These are phyloP conservation scores for Pristionchus japonicus DNA, from an alignment of 2,888 invertebrate genomes.

Conservation along the genomic window DNA sequence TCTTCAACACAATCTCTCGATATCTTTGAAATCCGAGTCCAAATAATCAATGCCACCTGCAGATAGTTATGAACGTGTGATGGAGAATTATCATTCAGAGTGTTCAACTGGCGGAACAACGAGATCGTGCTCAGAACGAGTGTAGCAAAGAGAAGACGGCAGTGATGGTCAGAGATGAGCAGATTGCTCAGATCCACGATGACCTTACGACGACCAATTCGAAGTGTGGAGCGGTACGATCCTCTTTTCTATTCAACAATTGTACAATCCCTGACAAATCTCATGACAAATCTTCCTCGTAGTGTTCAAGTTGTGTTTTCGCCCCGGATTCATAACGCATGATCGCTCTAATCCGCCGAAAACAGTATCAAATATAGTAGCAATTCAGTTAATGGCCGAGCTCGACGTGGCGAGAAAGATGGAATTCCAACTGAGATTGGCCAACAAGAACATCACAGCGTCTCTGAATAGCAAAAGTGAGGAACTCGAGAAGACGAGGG, in stretches of 20 bases:
- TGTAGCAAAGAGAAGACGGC: constrained; percentile 48
- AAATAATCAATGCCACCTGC: too few species aligned
- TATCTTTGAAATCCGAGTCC: too few species aligned
- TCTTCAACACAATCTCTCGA: too few species aligned
- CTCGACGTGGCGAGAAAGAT: not conserved
- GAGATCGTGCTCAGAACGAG: constrained; percentile 52
- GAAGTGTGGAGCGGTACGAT: constrained; percentile 26
- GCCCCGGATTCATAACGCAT: too few species aligned
- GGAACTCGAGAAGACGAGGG: constrained; percentile 10
- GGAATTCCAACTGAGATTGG: not conserved
- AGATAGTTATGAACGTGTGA: too few species aligned
- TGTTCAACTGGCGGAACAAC: constrained; percentile 55
- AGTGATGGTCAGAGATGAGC: not conserved
- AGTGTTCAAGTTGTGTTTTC: too few species aligned
- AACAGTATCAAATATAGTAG: too few species aligned
- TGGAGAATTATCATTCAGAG: constrained; percentile 54
- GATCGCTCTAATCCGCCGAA: too few species aligned
- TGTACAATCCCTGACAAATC: too few species aligned
- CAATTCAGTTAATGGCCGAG: constrained; percentile 30
- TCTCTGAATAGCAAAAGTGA: constrained; percentile 11
- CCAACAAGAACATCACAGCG: constrained; percentile 7
- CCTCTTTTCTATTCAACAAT: not conserved
- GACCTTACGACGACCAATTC: constrained; percentile 2
- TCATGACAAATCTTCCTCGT: too few species aligned
- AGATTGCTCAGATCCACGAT: not conserved